Base-by-base conservation (phyloP, 37 sponge, comb jelly and placozoan genomes). In the Halisarca cf. caerulea region DNA sequence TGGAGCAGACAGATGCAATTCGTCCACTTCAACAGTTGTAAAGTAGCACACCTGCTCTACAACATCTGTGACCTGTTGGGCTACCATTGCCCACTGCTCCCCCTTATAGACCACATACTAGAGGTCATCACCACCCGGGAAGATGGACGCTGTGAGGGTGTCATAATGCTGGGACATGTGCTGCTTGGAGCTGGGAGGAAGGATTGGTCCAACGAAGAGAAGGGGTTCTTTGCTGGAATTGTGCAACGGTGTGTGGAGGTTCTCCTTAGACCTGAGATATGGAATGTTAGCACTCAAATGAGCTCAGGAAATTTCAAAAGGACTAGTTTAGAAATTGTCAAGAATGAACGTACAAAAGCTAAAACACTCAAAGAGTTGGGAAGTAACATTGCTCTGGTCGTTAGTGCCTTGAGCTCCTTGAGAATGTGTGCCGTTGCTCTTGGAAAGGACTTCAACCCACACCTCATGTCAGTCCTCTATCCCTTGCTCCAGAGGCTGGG, bases 31-130 rank as follows among this genome's bases (percentile, higher is more conserved):
- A 66, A 74, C 47, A 55, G 66, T 1, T 41, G 66, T 9, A 23
- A 27, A 8, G 70, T 88, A 4, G 85, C 74, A 43, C n/a, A 28
- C 2, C 41, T 66, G 9, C 58, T 88, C 23, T 36, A 81, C 9
- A 25, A 72, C 20, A 80, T 87, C 14, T 91, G 92, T 47, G 59
- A 45, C n/a, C 58, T 88, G 54, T 75, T 91, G 36, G 92, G 92
- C 20, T 68, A 47, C 59, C 69, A 81, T 78, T 81, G 89, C 44
- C 82, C 60, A 0, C 11, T 59, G 14, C 42, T 60, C 9, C 82
- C 82, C 3, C 23, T 81, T 3, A 24, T 85, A 30, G 92, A 91
- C 39, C 66, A 85, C 36, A 66, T 91, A 8, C 32, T 91, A 61
- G 92, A 91, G 8, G 27, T 66, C 42, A 78, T 77, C 61, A 66